phyloP scores from a whole-genome alignment of 2,113 vertebrate genomes.

The Piliocolobus tephrosceles region DNA sequence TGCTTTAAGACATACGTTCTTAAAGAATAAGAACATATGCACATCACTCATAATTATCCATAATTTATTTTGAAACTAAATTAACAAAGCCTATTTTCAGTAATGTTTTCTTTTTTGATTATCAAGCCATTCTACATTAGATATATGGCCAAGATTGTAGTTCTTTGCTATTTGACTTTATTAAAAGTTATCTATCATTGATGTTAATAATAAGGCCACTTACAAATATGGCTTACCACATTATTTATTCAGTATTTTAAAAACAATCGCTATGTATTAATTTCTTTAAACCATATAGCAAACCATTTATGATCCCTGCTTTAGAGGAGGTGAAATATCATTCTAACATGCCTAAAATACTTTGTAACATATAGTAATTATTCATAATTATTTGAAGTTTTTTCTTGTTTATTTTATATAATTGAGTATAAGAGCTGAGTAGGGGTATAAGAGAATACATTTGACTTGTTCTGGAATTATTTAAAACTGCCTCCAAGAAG shows the following conservation, averaged over 20 bases:
- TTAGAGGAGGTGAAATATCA: neutral
- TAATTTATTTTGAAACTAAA: constrained; percentile 67
- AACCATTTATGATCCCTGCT: constrained; percentile 20
- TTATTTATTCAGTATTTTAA: constrained; percentile 30
- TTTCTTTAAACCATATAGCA: neutral
- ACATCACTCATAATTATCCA: constrained; percentile 59
- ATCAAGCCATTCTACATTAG: constrained; percentile 61
- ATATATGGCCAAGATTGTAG: constrained; percentile 68
- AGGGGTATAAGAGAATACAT: neutral
- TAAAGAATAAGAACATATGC: constrained; percentile 63
- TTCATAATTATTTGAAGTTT: constrained; percentile 29
- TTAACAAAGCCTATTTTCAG: constrained; percentile 63
- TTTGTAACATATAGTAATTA: constrained; percentile 19
- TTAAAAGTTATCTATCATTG: constrained; percentile 63
- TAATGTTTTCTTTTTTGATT: constrained; percentile 60
- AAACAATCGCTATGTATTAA: neutral
- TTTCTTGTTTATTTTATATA: constrained; percentile 30
- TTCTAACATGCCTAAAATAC: constrained; percentile 33
- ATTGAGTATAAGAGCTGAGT: neutral
- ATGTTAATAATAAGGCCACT: neutral
- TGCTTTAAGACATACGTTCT: too few relatives aligned
- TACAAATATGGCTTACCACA: neutral
- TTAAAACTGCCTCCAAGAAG: constrained; percentile 58
- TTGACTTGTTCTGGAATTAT: constrained; percentile 40
- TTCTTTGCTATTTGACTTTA: constrained; percentile 69